Evolutionary conservation across 2,113 vertebrate genomes (phyloP).

Genomic region (Istiophorus platypterus): DNA sequence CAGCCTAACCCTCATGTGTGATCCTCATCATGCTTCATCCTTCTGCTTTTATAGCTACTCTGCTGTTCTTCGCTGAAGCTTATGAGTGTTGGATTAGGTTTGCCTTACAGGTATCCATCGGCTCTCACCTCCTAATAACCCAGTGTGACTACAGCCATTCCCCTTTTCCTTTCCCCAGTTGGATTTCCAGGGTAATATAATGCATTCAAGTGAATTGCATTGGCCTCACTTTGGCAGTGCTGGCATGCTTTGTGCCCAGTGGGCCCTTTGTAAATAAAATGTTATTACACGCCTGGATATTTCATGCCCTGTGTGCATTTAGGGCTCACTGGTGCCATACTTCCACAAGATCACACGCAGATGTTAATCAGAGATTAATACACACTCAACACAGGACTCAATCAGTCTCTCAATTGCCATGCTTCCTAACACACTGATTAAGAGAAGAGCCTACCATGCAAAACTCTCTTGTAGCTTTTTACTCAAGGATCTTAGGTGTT

Average conservation of each 20-base stretch:
- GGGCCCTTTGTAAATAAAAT: conserved; percentile 84
- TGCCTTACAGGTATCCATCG: conserved; percentile 66
- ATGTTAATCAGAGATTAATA: conserved; percentile 84
- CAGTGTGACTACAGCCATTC: conserved; percentile 72
- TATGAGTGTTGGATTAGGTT: conserved; percentile 57
- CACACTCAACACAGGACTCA: conserved; percentile 78
- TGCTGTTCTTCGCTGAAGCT: conserved; percentile 41
- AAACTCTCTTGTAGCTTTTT: conserved; percentile 69
- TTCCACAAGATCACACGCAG: conserved; percentile 78
- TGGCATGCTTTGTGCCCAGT: conserved; percentile 77
- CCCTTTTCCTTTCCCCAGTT: conserved; percentile 54
- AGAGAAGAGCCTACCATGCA: conserved; percentile 75
- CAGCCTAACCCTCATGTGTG: conserved; percentile 37
- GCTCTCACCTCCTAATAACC: conserved; percentile 59
- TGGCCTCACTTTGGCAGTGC: conserved; percentile 70
- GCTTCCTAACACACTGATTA: conserved; percentile 79
- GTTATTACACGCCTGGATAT: conserved; percentile 82
- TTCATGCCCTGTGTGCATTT: conserved; percentile 77
- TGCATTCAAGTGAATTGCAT: conserved; percentile 75
- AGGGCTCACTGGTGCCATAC: conserved; percentile 76
- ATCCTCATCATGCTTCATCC: conserved; percentile 52
- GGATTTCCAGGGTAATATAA: conserved; percentile 69
- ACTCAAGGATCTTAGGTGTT: conserved; percentile 68
- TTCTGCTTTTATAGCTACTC: conserved; percentile 38
- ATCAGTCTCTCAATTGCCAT: conserved; percentile 77